Evolutionary conservation across 2,113 vertebrate species (phyloP), one percentile per base, ranked within the genome.

Genomic region (Aegithalos caudatus): DNA sequence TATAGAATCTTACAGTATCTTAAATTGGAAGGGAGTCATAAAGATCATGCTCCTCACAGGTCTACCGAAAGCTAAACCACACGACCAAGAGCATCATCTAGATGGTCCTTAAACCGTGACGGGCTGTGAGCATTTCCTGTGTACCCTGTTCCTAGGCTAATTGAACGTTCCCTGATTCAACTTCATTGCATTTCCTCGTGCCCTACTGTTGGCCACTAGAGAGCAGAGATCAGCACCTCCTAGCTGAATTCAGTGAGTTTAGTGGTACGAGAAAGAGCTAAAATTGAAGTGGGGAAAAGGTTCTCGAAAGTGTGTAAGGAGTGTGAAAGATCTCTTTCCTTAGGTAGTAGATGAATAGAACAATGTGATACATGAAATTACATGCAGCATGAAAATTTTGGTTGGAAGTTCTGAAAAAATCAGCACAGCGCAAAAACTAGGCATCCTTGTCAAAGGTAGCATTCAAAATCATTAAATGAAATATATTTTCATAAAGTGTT

Each of bases 161-260:
- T n/a, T 18, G n/a, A 82, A 60, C 25, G 74, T 53, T 5, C 9
- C 6, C 33, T 81, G 53, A 20, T 67, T 45, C n/a, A 53, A 3
- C 11, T 53, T 62, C 3, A 2, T 45, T 85, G 21, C 6, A 12
- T 58, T 73, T 81, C 31, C 31, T 54, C 0, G 0, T 58, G 21
- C 33, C 74, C 22, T 44, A 0, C 9, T 5, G 2, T n/a, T 71
- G 23, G 14, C 42, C 74, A 58, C 20, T 51, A 58, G 42, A 13
- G 21, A 57, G 42, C 1, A 0, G 10, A 60, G 25, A 33, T 44
- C 33, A 84, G 16, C 20, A n/a, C 16, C 11, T 76, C 9, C 24
- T 48, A 44, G 16, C 40, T 79, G n/a, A 72, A 27, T 12, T 38
- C 22, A 13, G 3, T 88, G 12, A 31, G 29, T 48, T 78, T 81